Evolutionary conservation across 2,888 invertebrate genomes (phyloP), one percentile per base, ranked within the genome.

Genomic region (Pterostichus niger): DNA sequence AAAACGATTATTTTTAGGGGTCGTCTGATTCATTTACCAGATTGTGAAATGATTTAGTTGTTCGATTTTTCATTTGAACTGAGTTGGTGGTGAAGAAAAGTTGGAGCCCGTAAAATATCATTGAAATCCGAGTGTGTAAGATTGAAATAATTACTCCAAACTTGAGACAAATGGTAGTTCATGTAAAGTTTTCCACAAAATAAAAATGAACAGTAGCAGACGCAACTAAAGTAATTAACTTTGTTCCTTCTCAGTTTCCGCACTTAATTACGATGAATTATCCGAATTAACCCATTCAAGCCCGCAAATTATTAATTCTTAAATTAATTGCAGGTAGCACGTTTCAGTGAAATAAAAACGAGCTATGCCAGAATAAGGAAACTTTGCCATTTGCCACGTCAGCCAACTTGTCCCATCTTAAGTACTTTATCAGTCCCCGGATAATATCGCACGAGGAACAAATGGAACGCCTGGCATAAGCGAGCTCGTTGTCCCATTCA

Each of bases 321-420:
- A 83, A 64, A 83, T 83, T 83, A 83, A 83, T 83, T 68, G 83
- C 77, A 83, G 83, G 77, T 83, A 83, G 52, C 83, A 83, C 77
- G 77, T 82, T 76, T 56, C 31, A 31, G 31, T 76, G 77, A 77
- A 77, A 83, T 83, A 83, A 83, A 83, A 83, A 77, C 49, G 33
- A 11, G 46, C 13, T 13, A 31, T 24, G 59, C 9, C 52, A 52
- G 78, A 17, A 46, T 44, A 68, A 15, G 61, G 76, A 82, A 82
- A 82, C 82, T 82, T 82, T 76, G 33, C 82, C 82, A 82, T 82
- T 82, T 76, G 76, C 75, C 31, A 17, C 31, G 68, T 71, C 71
- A 71, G 52, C 54, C 35, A 71, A 64, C 11, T 52, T 71, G 71
- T 71, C 35, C 44, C 81, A 71, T 73, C 82, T 75, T 82, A 75